Base-by-base conservation (phyloP, 2,797 vertebrate genomes). In the Labroides dimidiatus region DNA sequence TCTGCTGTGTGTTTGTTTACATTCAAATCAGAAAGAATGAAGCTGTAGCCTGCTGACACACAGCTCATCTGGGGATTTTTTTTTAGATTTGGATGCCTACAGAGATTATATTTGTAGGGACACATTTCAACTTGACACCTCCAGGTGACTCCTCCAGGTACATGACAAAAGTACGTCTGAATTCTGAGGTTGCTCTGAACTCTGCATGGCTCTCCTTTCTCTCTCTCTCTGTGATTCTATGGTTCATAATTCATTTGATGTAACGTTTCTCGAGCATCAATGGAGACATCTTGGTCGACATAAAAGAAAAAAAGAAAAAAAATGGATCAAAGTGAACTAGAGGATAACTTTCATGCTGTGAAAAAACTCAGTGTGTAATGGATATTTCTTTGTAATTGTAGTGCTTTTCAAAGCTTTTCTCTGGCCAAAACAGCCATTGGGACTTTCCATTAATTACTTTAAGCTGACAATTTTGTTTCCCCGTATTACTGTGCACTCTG, bases 11-110 rank as follows among this genome's bases (percentile, higher is more conserved):
- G 59, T 92, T 92, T 92, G 89, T 84, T 87, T 92, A 89, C 71
- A 93, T 86, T 89, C 89, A 94, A 92, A 93, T 82, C 54, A 87
- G 78, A 70, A 30, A 58, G 50, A 50, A 16, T 53, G 24, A 19
- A 68, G 55, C 53, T 65, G 69, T 15, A 75, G 36, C 6, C 39
- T 37, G 39, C 5, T 15, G 17, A 15, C 36, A 23, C 54, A 49
- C 39, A 3, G 19, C 44, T 44, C 21, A 65, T 56, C 21, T 45
- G 20, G 20, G 39, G 20, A 64, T 64, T 42, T 33, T n/a, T 57
- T 55, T 48, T 57, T 33, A 33, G 4, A 42, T 64, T 75, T 65
- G 30, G 69, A 33, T 74, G 48, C 37, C 36, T 67, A 24, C 23
- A 21, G 30, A 67, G 42, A 33, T 70, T 52, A 41, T 0, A 36